Evolutionary conservation across 2,113 vertebrate species (phyloP).

Genomic region (Ovibos moschatus): DNA sequence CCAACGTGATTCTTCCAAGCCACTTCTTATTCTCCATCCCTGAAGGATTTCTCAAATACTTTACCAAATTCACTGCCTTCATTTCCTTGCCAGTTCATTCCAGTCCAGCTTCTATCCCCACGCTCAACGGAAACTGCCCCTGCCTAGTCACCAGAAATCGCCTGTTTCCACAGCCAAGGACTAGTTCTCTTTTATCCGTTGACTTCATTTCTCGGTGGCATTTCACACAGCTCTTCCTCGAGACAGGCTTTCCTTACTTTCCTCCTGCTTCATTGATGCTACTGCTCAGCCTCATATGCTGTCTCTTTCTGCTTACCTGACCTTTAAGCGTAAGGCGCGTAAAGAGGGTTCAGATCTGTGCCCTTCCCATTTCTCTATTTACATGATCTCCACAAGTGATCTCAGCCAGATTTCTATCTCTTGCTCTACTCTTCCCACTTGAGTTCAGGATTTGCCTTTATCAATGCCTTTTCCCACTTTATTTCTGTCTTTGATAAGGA

Average conservation of each 20-base stretch:
- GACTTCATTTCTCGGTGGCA: neutral
- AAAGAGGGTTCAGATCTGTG: neutral
- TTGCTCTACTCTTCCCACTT: neutral
- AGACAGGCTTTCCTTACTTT: neutral
- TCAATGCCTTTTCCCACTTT: neutral
- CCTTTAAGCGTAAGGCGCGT: fast-evolving
- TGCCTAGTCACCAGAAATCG: neutral
- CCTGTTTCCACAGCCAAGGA: neutral
- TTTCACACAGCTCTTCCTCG: neutral
- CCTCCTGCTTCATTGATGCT: neutral
- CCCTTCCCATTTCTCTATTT: neutral
- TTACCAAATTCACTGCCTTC: neutral
- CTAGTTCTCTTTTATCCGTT: neutral
- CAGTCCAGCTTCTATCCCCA: neutral
- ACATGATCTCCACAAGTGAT: neutral
- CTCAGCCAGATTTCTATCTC: neutral
- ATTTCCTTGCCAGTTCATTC: neutral
- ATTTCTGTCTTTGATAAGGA: neutral
- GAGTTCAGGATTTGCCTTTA: neutral
- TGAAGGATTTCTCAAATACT: neutral
- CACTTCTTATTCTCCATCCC: neutral
- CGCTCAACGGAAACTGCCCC: too few relatives aligned
- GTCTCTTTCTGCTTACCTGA: neutral
- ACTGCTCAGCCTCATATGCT: neutral
- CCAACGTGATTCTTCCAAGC: neutral